These are phyloP conservation scores for Cheilosia pagana DNA, from an alignment of 2,888 invertebrate species.

Conservation along the genomic window DNA sequence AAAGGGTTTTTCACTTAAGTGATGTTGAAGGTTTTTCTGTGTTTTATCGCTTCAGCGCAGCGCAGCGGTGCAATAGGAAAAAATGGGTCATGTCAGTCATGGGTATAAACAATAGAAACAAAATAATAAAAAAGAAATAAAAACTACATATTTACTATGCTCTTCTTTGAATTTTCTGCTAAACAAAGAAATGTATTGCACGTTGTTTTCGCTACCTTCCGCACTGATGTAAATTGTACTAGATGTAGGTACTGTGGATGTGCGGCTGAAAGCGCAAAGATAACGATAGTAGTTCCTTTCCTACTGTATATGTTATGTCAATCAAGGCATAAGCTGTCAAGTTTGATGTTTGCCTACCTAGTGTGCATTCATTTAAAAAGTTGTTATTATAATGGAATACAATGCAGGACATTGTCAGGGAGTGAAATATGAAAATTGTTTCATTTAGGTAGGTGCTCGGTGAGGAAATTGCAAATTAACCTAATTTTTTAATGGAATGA, in stretches of 20 bases:
- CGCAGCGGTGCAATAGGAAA: constrained; percentile 48
- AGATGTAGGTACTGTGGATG: constrained; percentile 26
- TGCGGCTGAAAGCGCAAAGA: constrained; percentile 34
- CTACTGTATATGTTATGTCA: constrained; percentile 12
- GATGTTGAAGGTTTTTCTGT: constrained; percentile 59
- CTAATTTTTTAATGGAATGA: constrained; percentile 18
- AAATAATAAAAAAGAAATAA: constrained; percentile 18
- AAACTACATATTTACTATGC: constrained; percentile 72
- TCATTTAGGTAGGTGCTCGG: neutral
- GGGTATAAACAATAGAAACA: constrained; percentile 61
- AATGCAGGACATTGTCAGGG: constrained; percentile 54
- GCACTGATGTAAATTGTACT: neutral
- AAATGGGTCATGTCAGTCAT: constrained; percentile 72
- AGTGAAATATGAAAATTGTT: constrained; percentile 19
- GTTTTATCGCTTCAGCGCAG: constrained; percentile 41
- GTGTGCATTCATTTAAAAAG: constrained; percentile 53
- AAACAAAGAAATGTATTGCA: constrained; percentile 63
- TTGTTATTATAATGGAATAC: constrained; percentile 32
- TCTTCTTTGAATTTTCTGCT: constrained; percentile 57
- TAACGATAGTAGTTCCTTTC: constrained; percentile 5
- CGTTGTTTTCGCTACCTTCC: constrained; percentile 1
- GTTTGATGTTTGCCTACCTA: constrained; percentile 52
- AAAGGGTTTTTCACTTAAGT: constrained; percentile 62
- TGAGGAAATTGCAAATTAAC: neutral
- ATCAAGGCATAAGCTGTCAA: constrained; percentile 62